Evolutionary conservation across 2,888 invertebrate species (phyloP), one percentile per base, ranked within the genome.

Genomic region (Thereva nobilitata): DNA sequence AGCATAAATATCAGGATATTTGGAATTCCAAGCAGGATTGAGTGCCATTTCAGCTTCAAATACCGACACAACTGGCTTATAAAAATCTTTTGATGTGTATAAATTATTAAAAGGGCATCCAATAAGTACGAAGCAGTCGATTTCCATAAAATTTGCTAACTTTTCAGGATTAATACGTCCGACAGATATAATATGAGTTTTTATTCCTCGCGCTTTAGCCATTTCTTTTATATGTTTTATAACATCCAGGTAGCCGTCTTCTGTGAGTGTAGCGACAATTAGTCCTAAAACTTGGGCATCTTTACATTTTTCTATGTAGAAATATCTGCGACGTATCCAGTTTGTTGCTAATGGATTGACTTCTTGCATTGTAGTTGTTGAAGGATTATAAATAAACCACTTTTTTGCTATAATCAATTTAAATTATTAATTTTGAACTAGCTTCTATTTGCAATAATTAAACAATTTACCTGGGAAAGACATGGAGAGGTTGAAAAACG

Each of bases 111-210:
- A 93, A 2, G 95, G 89, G 77, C 98, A 99, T 0, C 95, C 90
- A 61, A 99, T 87, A 74, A 94, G 85, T 0, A 97, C 92, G 82
- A 93, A 99, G 50, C 92, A 87, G 76, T 98, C 97, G 71, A 98
- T 90, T 87, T 92, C 81, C 42, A 83, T 80, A 79, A 97, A 96
- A 82, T 99, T 99, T 0, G 96, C 95, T 69, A 99, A 82, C 80
- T 99, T 99, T 0, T 94, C 90, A 8, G 93, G 91, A 83, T 95
- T 97, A 3, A 96, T 91, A 78, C 96, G 95, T 4, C 97, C 98
- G 64, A 98, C 93, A 35, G 92, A 93, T 65, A 98, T 88, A 53
- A 94, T 89, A 76, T 97, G 97, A 71, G 89, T 89, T 77, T 93
- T 95, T 76, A 95, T 96, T 0, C 90, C 89, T 66, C 90, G 88